These are phyloP conservation scores for Caradrina kadenii DNA, from an alignment of 2,888 invertebrate species.

Conservation along the genomic window DNA sequence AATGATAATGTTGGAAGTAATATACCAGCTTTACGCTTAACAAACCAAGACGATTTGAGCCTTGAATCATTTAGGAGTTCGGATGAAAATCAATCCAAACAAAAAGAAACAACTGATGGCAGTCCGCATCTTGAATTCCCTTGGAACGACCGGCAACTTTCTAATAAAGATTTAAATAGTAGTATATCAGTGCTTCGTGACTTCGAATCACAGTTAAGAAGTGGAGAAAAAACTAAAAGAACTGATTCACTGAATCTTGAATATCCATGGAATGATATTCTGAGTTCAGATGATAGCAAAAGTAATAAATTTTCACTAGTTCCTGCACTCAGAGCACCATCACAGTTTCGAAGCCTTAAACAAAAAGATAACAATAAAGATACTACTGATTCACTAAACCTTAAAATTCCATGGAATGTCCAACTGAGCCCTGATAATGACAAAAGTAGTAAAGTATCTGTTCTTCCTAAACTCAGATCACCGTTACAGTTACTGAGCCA, in stretches of 20 bases:
- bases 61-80: conserved; percentile 1
- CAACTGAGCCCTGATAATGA: background rate
- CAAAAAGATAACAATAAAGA: background rate
- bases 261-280: background rate
- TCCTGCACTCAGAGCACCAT: background rate
- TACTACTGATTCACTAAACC: background rate
- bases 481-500: background rate
- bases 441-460: background rate
- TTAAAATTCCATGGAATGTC: conserved; percentile 28
- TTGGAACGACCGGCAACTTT: background rate
- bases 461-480: background rate
- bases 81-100: background rate
- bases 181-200: background rate
- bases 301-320: background rate
- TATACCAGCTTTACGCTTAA: background rate
- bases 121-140: background rate
- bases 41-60: background rate
- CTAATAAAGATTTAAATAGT: background rate
- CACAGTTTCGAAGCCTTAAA: background rate
- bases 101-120: background rate
- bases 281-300: background rate
- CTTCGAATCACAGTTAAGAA: background rate
- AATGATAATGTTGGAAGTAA: background rate
- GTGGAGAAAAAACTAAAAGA: background rate
- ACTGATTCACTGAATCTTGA: background rate